These are phyloP conservation scores for Metellina segmentata DNA, from an alignment of 2,888 invertebrate genomes.

Conservation along the genomic window DNA sequence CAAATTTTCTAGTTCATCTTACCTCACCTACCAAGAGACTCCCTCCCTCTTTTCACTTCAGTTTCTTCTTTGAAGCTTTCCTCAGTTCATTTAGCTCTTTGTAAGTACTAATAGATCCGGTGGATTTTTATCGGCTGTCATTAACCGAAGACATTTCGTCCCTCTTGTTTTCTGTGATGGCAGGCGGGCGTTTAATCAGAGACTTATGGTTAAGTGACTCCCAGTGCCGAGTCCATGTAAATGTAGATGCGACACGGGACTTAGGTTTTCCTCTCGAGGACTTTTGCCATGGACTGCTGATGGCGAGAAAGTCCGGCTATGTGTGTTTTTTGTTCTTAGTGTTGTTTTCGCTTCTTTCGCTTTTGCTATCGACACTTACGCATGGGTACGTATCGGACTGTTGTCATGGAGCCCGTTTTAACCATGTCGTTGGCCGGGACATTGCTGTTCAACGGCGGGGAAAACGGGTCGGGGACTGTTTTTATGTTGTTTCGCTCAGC, in stretches of 20 bases:
- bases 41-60: background rate
- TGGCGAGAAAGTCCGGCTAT: background rate
- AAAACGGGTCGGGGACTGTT: background rate
- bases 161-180: constrained; percentile 55
- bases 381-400: constrained; percentile 26
- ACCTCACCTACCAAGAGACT: background rate
- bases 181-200: constrained; percentile 28
- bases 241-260: constrained; percentile 41
- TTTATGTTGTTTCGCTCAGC: background rate
- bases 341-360: background rate
- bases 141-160: constrained; percentile 26
- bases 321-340: background rate
- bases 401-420: constrained; percentile 27
- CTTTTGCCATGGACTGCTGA: background rate
- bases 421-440: constrained; percentile 1
- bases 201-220: constrained; percentile 28
- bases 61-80: constrained; percentile 16
- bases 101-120: constrained; percentile 51
- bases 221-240: constrained; percentile 15
- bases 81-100: constrained; percentile 49
- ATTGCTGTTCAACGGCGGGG: constrained; percentile 13
- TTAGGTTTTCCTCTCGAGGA: background rate
- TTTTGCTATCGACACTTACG: constrained; percentile 36
- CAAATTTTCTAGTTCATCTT: constrained; percentile 31
- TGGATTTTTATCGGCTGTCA: constrained; percentile 41